Conservation (phyloP, 2,797 vertebrate species). For the Eospalax fontanierii region DNA sequence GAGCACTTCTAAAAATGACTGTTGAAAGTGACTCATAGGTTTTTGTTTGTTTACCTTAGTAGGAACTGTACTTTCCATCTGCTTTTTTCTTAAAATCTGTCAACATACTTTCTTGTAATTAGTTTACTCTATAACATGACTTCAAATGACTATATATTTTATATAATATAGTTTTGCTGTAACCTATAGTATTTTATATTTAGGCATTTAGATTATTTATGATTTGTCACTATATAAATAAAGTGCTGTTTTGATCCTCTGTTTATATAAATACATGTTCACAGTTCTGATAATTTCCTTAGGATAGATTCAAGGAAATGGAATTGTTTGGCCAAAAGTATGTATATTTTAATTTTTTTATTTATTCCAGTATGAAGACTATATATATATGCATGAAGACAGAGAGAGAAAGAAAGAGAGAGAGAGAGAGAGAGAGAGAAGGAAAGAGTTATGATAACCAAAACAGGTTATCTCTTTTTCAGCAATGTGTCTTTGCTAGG, state of each 20-base stretch:
- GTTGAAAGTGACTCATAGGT: not conserved
- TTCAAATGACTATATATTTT: conserved; percentile 53
- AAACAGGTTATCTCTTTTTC: conserved; percentile 55
- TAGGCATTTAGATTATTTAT: conserved; percentile 62
- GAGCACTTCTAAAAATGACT: conserved; percentile 26
- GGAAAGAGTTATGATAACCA: not conserved
- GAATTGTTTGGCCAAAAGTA: conserved; percentile 30
- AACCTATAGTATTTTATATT: conserved; percentile 54
- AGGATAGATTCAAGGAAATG: conserved; percentile 48
- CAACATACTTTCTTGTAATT: conserved; percentile 58
- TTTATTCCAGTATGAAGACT: conserved; percentile 8
- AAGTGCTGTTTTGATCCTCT: conserved; percentile 38
- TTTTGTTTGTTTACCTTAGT: conserved; percentile 66
- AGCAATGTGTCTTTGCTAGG: conserved; percentile 15
- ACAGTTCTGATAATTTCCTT: conserved; percentile 34
- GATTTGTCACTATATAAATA: conserved; percentile 59
- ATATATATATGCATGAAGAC: accelerated
- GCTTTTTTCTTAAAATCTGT: conserved; percentile 63
- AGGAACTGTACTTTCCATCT: conserved; percentile 58
- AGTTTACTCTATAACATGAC: conserved; percentile 65
- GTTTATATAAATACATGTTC: conserved; percentile 47
- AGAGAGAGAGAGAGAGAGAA: no score
- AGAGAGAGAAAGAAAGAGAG: no score
- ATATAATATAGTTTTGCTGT: conserved; percentile 24
- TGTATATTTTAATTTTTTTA: not conserved